Evolutionary conservation across 1,140 invertebrate species (phyloP).

Genomic region (Drosophila cardini): DNA sequence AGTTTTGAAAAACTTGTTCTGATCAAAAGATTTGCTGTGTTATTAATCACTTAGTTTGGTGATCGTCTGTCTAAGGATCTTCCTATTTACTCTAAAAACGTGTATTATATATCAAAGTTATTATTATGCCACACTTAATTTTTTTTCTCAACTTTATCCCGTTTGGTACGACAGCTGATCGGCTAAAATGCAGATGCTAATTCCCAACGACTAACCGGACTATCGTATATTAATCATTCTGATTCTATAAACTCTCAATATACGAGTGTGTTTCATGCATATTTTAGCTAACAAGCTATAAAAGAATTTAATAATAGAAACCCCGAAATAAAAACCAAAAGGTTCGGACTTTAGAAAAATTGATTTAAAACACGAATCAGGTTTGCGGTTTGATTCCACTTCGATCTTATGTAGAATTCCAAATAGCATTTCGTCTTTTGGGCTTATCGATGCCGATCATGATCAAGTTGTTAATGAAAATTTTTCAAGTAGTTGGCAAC

Average conservation of each 20-base stretch:
- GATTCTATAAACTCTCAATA: neutral
- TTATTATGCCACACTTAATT: constrained; percentile 7
- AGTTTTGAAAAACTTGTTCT: constrained; percentile 48
- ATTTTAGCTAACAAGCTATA: constrained; percentile 51
- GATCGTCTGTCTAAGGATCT: neutral
- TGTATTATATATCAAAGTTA: neutral
- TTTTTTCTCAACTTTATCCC: neutral
- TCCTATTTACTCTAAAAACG: neutral
- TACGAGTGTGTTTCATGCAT: constrained; percentile 31
- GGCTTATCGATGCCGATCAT: constrained; percentile 69
- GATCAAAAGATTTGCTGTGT: constrained; percentile 20
- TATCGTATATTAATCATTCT: constrained; percentile 15
- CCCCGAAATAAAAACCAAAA: constrained; percentile 47
- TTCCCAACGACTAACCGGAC: constrained; percentile 11
- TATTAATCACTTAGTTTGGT: constrained; percentile 41
- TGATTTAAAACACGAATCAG: constrained; percentile 70
- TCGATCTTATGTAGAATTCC: constrained; percentile 62
- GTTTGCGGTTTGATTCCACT: constrained; percentile 48
- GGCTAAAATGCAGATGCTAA: constrained; percentile 13
- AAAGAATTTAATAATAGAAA: constrained; percentile 53
- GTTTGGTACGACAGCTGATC: neutral
- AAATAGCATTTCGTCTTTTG: constrained; percentile 49
- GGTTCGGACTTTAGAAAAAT: constrained; percentile 19
- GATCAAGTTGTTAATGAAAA: constrained; percentile 79
- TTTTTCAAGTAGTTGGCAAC: constrained; percentile 51